These are phyloP conservation scores for Cantharis lateralis DNA, from an alignment of 2,888 invertebrate species.

Conservation along the genomic window DNA sequence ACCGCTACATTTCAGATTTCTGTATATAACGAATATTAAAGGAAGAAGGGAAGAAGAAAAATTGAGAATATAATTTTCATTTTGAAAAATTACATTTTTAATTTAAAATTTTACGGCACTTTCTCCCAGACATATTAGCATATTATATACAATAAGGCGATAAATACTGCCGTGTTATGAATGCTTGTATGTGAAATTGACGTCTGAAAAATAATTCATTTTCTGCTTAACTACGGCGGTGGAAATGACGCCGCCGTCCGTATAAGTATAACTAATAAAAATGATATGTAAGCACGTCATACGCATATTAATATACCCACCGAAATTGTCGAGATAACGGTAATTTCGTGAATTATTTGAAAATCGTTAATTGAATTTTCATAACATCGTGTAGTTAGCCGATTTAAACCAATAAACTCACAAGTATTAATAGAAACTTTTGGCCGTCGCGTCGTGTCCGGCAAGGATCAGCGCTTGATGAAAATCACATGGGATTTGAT, in stretches of 20 bases:
- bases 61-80: neutral
- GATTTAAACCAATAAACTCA: neutral
- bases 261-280: neutral
- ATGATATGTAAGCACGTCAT: neutral
- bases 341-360: neutral
- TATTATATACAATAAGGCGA: neutral
- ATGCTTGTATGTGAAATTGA: neutral
- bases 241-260: neutral
- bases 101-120: neutral
- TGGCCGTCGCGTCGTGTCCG: neutral
- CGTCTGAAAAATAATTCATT: neutral
- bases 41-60: neutral
- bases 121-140: neutral
- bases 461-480: neutral
- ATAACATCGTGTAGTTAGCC: neutral
- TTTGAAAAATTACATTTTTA: neutral
- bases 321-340: neutral
- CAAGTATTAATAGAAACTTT: neutral
- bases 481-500: neutral
- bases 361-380: neutral
- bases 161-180: neutral
- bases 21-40: neutral
- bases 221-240: neutral
- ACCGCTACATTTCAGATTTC: neutral
- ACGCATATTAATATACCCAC: neutral